Evolutionary conservation across 2,888 invertebrate genomes (phyloP), one percentile per base, ranked within the genome.

Genomic region (Meteorus colon): DNA sequence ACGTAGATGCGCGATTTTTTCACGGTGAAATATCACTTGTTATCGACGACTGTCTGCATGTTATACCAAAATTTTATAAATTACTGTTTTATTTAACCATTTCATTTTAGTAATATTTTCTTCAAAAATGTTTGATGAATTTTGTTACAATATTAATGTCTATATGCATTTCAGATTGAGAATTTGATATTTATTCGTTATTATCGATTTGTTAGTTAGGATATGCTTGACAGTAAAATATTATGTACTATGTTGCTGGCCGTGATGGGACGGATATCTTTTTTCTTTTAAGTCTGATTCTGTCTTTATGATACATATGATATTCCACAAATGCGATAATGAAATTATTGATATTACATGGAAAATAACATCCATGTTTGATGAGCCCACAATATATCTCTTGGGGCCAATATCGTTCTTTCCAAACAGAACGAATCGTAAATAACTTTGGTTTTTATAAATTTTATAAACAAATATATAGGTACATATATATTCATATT

Each of bases 141-240:
- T 29, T 60, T 60, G n/a, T 27, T 34, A 34, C 2, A 34, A 4
- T 63, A 29, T n/a, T 2, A 63, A 63, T 63, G 63, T n/a, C 34
- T 16, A 29, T 24, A 60, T 60, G 14, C 24, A 27, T 29, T 63
- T 63, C 34, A 63, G 16, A 63, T 31, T 16, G n/a, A 41, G 12
- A n/a, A 41, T 65, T 12, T 37, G 16, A 67, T 59, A 69, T 69
- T 51, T 12, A 69, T 69, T 37, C n/a, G 34, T n/a, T n/a, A 12
- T 41, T 48, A 69, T 51, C 29, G n/a, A 67, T 72, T 72, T 51
- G 45, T 37, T 24, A 66, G 55, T 66, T 60, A 41, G 76, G 75
- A 71, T 76, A 77, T 78, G 76, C 74, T 72, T 75, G 73, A 73
- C 27, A 51, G 73, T 74, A 72, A 72, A 74, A 78, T 71, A 76